A percentile compares a stretch with the other conserved stretches of the same genome.
Evolutionary conservation across 2,113 vertebrate genomes (phyloP).

Genomic region (Ictalurus furcatus): DNA sequence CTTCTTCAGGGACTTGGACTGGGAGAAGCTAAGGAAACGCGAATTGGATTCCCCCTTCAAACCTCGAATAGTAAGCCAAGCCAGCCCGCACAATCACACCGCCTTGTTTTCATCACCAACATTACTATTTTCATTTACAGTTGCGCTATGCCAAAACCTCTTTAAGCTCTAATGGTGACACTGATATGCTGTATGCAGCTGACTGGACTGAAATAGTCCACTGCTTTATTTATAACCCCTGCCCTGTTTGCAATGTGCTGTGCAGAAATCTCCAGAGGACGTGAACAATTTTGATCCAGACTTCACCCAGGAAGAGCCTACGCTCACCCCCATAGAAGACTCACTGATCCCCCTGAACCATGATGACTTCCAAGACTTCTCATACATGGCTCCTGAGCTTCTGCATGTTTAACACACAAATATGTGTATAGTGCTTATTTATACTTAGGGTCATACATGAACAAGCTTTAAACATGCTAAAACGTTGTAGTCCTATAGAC

Average conservation of each 20-base stretch:
- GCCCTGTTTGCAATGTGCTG: conserved; percentile 14
- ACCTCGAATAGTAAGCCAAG: conserved; percentile 86
- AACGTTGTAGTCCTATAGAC: not conserved
- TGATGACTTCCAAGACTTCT: conserved; percentile 95
- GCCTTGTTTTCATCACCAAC: not conserved
- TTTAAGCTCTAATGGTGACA: not conserved
- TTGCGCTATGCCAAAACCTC: not conserved
- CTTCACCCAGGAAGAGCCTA: conserved; percentile 94
- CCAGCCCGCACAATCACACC: not conserved
- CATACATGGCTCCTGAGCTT: conserved; percentile 85
- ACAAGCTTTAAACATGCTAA: conserved; percentile 4
- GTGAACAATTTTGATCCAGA: conserved; percentile 99
- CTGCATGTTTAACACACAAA: conserved; percentile 52
- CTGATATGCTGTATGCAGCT: not conserved
- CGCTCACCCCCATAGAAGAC: conserved; percentile 93
- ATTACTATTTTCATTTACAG: not conserved
- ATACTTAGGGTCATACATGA: not conserved
- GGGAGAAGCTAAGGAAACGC: conserved; percentile 85
- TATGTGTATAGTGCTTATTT: not conserved
- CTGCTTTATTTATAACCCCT: conserved; percentile 24
- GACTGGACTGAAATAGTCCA: conserved; percentile 9
- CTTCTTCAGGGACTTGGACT: conserved; percentile 89
- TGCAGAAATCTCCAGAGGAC: conserved; percentile 93
- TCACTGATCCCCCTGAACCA: conserved; percentile 87
- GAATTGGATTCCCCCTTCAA: conserved; percentile 90